Conservation (phyloP, 2,888 invertebrate genomes). For the Nemoura dubitans region DNA sequence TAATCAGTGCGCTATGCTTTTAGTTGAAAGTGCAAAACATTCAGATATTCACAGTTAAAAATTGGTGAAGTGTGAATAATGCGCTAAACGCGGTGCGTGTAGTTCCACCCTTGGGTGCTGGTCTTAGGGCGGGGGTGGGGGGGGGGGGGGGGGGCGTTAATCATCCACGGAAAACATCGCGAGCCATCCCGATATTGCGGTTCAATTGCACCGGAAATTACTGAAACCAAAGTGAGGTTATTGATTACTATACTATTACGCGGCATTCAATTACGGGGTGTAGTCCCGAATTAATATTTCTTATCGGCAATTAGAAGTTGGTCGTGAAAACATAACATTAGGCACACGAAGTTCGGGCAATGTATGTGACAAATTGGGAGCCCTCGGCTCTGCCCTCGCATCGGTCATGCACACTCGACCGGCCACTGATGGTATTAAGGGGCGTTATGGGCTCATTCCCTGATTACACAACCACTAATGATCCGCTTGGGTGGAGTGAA, state of each 20-base stretch:
- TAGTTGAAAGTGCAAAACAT: too few relatives aligned
- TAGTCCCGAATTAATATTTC: not conserved
- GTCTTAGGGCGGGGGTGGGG: too few relatives aligned
- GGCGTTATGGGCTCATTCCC: constrained; percentile 33
- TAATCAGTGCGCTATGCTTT: not conserved
- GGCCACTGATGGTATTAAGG: not conserved
- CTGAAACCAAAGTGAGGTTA: constrained; percentile 32
- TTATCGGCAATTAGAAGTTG: not conserved
- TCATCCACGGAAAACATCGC: not conserved
- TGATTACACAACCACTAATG: constrained; percentile 35
- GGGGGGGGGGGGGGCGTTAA: not conserved
- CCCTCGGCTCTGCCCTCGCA: not conserved
- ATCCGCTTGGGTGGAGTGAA: constrained; percentile 46
- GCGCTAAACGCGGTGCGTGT: too few relatives aligned
- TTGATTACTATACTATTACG: constrained; percentile 28
- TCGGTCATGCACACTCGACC: constrained; percentile 13
- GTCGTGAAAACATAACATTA: constrained; percentile 12
- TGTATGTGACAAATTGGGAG: not conserved
- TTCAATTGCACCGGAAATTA: constrained; percentile 33
- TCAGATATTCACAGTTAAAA: not conserved
- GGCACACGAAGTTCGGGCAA: not conserved
- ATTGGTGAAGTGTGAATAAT: not conserved
- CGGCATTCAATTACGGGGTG: constrained; percentile 27
- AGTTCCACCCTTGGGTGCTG: too few relatives aligned
- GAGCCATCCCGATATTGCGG: not conserved